phyloP scores from a whole-genome alignment of 1,140 invertebrate species.

The Pinna nobilis region DNA sequence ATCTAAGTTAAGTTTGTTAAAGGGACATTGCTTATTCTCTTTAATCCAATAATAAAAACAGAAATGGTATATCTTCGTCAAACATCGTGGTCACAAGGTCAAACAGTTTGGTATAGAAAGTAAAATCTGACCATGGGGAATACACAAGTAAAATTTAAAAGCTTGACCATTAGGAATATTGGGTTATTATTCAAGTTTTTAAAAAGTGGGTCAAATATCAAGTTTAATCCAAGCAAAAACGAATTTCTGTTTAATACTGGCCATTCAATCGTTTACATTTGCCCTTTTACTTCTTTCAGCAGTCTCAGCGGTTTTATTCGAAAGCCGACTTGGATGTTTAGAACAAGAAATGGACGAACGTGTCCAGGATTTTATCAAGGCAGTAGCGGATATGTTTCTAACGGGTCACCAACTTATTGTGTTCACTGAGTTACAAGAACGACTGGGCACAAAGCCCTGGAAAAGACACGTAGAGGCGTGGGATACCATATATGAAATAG shows the following conservation, averaged over 20 bases:
- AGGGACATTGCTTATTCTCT: too few relatives aligned
- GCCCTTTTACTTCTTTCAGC: conserved; percentile 48
- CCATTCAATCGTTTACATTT: neutral
- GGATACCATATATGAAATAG: conserved; percentile 59
- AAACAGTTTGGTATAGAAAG: too few relatives aligned
- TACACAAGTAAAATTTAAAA: too few relatives aligned
- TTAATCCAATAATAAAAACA: too few relatives aligned
- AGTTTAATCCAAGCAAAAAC: too few relatives aligned
- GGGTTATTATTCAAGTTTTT: too few relatives aligned
- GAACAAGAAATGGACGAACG: conserved; percentile 46
- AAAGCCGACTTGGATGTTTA: conserved; percentile 54
- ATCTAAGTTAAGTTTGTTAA: too few relatives aligned
- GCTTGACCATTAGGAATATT: too few relatives aligned
- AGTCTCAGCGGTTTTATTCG: conserved; percentile 50
- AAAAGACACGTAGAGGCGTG: conserved; percentile 56
- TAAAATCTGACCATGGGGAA: too few relatives aligned
- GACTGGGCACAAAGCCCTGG: conserved; percentile 54
- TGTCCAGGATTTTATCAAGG: conserved; percentile 54
- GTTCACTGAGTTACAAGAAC: conserved; percentile 56
- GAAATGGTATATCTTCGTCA: too few relatives aligned
- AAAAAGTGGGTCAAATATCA: too few relatives aligned
- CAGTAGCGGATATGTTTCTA: conserved; percentile 59
- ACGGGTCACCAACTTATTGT: conserved; percentile 62
- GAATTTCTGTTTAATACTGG: neutral
- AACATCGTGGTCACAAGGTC: too few relatives aligned